phyloP scores from a whole-genome alignment of 2,797 vertebrate species.

The Alca torda region DNA sequence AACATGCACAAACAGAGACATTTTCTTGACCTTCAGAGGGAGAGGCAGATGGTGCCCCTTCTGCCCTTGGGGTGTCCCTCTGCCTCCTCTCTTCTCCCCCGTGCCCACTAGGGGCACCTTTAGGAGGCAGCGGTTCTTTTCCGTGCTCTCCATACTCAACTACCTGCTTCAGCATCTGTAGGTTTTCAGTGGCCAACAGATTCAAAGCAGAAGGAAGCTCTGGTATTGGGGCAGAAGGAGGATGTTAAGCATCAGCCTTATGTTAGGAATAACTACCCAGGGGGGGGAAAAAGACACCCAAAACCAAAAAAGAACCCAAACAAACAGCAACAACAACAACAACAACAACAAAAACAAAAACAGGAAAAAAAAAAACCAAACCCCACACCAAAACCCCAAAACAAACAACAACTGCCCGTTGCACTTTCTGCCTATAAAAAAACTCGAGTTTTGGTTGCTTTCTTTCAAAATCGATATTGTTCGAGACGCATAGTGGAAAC shows the following conservation, averaged over 20 bases:
- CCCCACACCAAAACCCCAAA: too few relatives aligned
- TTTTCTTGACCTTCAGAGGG: background rate
- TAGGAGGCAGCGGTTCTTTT: background rate
- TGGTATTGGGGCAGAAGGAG: background rate
- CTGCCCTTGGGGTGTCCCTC: background rate
- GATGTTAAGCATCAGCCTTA: background rate
- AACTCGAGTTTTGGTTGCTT: fast-evolving
- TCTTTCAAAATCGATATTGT: background rate
- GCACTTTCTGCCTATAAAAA: background rate
- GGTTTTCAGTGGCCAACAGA: background rate
- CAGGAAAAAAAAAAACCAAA: background rate
- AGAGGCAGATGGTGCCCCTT: background rate
- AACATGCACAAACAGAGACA: background rate
- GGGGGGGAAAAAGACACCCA: too few relatives aligned
- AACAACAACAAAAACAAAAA: too few relatives aligned
- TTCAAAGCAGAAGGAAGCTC: background rate
- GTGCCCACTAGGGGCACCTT: fast-evolving
- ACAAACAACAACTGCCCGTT: background rate
- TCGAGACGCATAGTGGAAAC: background rate
- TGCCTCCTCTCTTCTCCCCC: background rate
- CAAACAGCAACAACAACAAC: too few relatives aligned
- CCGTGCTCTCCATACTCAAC: fast-evolving
- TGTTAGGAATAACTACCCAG: background rate
- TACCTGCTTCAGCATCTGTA: background rate
- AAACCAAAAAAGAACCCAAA: too few relatives aligned